These are phyloP conservation scores for Dendrolimus kikuchii DNA, from an alignment of 1,140 invertebrate genomes.

Conservation along the genomic window DNA sequence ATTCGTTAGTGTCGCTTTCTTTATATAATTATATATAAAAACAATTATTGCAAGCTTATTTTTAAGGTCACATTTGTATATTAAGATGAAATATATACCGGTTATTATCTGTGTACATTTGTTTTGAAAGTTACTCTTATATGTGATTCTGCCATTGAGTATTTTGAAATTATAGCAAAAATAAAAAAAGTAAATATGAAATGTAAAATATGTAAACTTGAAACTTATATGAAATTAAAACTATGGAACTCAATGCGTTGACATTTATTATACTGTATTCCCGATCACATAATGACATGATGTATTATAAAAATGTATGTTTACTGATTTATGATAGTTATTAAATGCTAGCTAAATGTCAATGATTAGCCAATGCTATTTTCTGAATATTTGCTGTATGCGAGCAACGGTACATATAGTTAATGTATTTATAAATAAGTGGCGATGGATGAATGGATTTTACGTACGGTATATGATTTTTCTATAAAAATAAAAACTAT, in stretches of 20 bases:
- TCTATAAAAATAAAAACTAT: slow-evolving; percentile 67
- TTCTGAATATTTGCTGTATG: slow-evolving; percentile 64
- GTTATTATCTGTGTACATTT: too few species aligned
- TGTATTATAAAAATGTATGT: slow-evolving; percentile 48
- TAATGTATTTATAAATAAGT: slow-evolving; percentile 67
- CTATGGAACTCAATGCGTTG: slow-evolving; percentile 1
- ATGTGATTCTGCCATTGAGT: slow-evolving; percentile 29
- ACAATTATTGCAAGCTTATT: too few species aligned
- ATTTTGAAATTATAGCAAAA: slow-evolving; percentile 68
- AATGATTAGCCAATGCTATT: slow-evolving; percentile 67
- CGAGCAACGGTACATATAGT: slow-evolving; percentile 33
- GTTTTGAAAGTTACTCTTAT: not conserved
- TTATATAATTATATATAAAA: too few species aligned
- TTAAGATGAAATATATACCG: too few species aligned
- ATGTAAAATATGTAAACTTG: slow-evolving; percentile 65
- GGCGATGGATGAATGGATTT: slow-evolving; percentile 47
- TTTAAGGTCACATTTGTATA: too few species aligned
- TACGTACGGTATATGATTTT: slow-evolving; percentile 49
- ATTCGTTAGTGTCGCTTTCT: too few species aligned
- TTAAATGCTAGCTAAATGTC: slow-evolving; percentile 63
- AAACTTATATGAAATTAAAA: slow-evolving; percentile 22
- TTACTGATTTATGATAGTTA: slow-evolving; percentile 51
- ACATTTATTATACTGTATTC: slow-evolving; percentile 19
- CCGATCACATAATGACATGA: slow-evolving; percentile 46
- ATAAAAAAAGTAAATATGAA: slow-evolving; percentile 44